A percentile compares a stretch with the other conserved stretches of the same genome.
Evolutionary conservation across 64 coral and sea anemone genomes (phyloP).

Genomic region (Pocillopora verrucosa): DNA sequence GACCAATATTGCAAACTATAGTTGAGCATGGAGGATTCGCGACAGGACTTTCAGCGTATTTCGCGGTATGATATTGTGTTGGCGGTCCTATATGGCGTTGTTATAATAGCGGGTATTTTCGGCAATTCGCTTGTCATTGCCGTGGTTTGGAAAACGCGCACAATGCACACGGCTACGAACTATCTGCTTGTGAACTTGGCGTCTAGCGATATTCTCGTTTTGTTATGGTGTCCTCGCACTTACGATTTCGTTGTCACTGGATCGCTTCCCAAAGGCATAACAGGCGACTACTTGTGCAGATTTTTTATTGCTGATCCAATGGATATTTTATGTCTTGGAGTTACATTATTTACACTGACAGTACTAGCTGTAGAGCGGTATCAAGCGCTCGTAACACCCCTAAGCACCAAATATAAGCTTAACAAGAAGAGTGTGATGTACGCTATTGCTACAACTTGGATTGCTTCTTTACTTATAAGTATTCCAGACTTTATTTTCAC

Average conservation of each 20-base stretch:
- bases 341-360: slow-evolving; percentile 27
- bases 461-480: not conserved
- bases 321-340: not conserved
- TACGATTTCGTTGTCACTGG: slow-evolving; percentile 19
- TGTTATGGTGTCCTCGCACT: slow-evolving; percentile 24
- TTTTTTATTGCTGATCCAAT: slow-evolving; percentile 27
- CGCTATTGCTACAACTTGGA: slow-evolving; percentile 33
- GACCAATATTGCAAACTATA: not conserved
- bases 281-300: slow-evolving; percentile 9
- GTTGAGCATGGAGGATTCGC: slow-evolving; percentile 15
- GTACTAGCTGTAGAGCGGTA: slow-evolving; percentile 29
- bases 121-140: slow-evolving; percentile 32
- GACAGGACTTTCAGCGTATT: not conserved
- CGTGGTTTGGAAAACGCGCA: slow-evolving; percentile 21
- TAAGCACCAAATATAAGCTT: slow-evolving; percentile 25
- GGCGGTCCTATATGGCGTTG: slow-evolving; percentile 20
- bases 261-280: not conserved
- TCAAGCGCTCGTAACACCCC: slow-evolving; percentile 33
- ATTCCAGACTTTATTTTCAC: slow-evolving; percentile 37
- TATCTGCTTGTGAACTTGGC: slow-evolving; percentile 41
- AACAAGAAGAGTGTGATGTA: slow-evolving; percentile 16
- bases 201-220: slow-evolving; percentile 23
- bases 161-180: slow-evolving; percentile 29
- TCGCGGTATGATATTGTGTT: slow-evolving; percentile 12
- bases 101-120: slow-evolving; percentile 8